Evolutionary conservation across 2,113 vertebrate genomes (phyloP), one percentile per base, ranked within the genome.

Genomic region (Aegotheles bennettii): DNA sequence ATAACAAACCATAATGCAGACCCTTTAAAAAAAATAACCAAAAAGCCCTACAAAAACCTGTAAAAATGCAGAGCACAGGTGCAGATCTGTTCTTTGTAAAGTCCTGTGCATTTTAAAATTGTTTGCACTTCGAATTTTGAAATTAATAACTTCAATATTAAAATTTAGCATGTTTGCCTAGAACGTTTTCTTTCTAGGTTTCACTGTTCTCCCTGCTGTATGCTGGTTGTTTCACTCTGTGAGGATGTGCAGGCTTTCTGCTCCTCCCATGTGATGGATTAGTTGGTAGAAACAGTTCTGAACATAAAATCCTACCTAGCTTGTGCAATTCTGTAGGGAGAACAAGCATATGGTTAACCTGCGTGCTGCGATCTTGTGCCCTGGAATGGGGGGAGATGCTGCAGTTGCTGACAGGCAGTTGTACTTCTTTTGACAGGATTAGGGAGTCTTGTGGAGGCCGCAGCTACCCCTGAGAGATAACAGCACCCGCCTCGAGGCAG

Each of bases 361-460:
- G 77, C 84, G 78, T 75, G 53, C 42, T 89, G 85, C 8, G 2
- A 64, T 77, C n/a, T 42, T 48, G 18, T 50, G 36, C 26, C 35
- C 51, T 42, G 69, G 3, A 21, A 1, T 1, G 36, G 53, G 45
- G 63, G 47, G 47, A 91, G 40, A 65, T 81, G 63, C 81, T 91
- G 0, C 28, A 29, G 76, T 57, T 89, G 48, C 23, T 95, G 56
- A 97, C 90, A 93, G 92, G 93, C 84, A 95, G 94, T 89, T 96
- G 79, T 96, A 33, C 96, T 97, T 96, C 78, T 96, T 95, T 96
- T 91, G 91, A 95, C 97, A 97, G 97, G 97, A 97, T 98, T 96
- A 97, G 98, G 97, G 98, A 98, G 69, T 96, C 97, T 86, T 97
- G 97, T 74, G 97, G 97, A 97, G 95, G 96, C 96, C 96, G 96